phyloP scores from a whole-genome alignment of 2,113 vertebrate species.

The Otis tarda region DNA sequence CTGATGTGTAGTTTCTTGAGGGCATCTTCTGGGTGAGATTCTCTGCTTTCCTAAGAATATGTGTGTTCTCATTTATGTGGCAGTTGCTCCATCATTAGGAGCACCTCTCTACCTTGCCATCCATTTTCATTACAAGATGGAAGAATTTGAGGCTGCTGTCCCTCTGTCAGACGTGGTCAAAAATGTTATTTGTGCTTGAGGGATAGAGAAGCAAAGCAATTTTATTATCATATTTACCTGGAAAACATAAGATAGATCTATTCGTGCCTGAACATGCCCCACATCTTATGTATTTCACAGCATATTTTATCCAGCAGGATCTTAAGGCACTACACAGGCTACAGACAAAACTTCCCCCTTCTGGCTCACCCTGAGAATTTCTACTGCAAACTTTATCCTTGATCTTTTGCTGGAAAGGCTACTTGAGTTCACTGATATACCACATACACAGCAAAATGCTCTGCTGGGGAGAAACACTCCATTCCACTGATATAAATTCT shows the following conservation, averaged over 20 bases:
- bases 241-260: not conserved
- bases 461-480: not conserved
- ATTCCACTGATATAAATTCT: not conserved
- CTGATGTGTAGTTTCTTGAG: not conserved
- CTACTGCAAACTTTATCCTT: not conserved
- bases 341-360: not conserved
- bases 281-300: not conserved
- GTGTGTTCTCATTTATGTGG: fast-evolving
- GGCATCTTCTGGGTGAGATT: not conserved
- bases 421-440: not conserved
- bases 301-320: not conserved
- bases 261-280: not conserved
- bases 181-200: not conserved
- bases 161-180: not conserved
- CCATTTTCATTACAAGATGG: not conserved
- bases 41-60: not conserved
- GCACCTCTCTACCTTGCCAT: not conserved
- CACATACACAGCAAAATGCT: not conserved
- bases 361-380: not conserved
- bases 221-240: not conserved
- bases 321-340: not conserved
- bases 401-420: not conserved
- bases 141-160: not conserved
- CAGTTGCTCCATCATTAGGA: not conserved
- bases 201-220: not conserved